Percentiles rank a stretch among this genome's conserved stretches.
Evolutionary conservation across 1,140 invertebrate species (phyloP).

Genomic region (Penaeus chinensis): DNA sequence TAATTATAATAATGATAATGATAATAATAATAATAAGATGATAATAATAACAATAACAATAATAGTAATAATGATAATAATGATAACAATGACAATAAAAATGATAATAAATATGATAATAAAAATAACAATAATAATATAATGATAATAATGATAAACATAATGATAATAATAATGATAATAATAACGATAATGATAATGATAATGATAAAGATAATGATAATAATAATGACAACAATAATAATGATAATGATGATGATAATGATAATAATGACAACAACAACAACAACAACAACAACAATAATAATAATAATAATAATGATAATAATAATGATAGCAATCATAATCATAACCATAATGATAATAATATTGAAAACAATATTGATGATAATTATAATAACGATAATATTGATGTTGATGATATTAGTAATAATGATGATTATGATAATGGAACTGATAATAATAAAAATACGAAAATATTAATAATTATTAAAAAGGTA

Average conservation of each 20-base stretch:
- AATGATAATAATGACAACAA: background rate
- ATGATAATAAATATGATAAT: background rate
- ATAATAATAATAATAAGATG: background rate
- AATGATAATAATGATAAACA: background rate
- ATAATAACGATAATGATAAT: conserved; percentile 3
- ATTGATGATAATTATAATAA: background rate
- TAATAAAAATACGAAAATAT: too few relatives aligned
- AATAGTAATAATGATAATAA: background rate
- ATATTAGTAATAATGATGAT: too few relatives aligned
- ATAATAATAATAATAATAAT: conserved; percentile 1
- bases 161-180: background rate
- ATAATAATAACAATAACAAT: background rate
- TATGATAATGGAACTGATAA: too few relatives aligned
- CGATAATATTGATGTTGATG: too few relatives aligned
- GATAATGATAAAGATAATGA: background rate
- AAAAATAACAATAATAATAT: conserved; percentile 3
- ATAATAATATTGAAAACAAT: background rate
- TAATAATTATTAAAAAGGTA: too few relatives aligned
- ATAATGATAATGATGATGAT: conserved; percentile 5
- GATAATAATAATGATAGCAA: background rate
- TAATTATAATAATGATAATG: too few relatives aligned
- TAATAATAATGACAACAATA: background rate
- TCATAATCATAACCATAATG: background rate
- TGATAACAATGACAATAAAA: background rate
- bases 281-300: background rate